Conservation (phyloP, 2,888 invertebrate species). For the Xestia rhomboidea region DNA sequence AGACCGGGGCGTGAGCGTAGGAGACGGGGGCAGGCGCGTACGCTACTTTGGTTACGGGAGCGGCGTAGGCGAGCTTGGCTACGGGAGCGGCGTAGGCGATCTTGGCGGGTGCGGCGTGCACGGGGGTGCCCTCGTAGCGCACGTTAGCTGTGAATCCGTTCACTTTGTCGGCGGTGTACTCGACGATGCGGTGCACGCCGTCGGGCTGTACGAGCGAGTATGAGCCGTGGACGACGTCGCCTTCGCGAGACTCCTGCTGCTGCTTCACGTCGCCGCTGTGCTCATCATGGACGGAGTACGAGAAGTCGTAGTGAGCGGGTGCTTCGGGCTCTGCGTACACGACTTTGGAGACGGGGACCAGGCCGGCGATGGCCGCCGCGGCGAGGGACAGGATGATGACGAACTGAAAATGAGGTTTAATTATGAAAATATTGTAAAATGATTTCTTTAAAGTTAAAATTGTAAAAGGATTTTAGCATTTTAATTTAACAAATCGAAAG, state of each 20-base stretch:
- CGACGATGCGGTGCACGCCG: conserved; percentile 86
- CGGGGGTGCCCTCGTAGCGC: conserved; percentile 84
- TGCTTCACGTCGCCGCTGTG: conserved; percentile 87
- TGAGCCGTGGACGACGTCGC: conserved; percentile 86
- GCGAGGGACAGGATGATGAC: conserved; percentile 80
- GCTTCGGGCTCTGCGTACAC: conserved; percentile 81
- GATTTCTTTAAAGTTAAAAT: not conserved
- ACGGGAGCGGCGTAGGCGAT: conserved; percentile 66
- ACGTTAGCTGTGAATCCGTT: conserved; percentile 88
- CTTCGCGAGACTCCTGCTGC: conserved; percentile 85
- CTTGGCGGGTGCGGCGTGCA: conserved; percentile 69
- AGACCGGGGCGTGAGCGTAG: conserved; percentile 66
- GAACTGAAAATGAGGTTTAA: conserved; percentile 69
- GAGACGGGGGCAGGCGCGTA: conserved; percentile 64
- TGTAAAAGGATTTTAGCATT: not conserved
- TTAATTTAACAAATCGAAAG: not conserved
- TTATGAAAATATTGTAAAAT: not conserved
- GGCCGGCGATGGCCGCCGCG: conserved; percentile 73
- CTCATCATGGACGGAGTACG: conserved; percentile 86
- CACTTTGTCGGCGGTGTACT: conserved; percentile 85
- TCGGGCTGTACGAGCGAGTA: conserved; percentile 89
- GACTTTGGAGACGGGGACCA: conserved; percentile 76
- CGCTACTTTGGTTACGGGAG: conserved; percentile 53
- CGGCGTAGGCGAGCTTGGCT: conserved; percentile 61
- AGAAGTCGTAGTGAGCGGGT: conserved; percentile 86